These are phyloP conservation scores for Alosa sapidissima DNA, from an alignment of 2,797 vertebrate genomes.

Conservation along the genomic window DNA sequence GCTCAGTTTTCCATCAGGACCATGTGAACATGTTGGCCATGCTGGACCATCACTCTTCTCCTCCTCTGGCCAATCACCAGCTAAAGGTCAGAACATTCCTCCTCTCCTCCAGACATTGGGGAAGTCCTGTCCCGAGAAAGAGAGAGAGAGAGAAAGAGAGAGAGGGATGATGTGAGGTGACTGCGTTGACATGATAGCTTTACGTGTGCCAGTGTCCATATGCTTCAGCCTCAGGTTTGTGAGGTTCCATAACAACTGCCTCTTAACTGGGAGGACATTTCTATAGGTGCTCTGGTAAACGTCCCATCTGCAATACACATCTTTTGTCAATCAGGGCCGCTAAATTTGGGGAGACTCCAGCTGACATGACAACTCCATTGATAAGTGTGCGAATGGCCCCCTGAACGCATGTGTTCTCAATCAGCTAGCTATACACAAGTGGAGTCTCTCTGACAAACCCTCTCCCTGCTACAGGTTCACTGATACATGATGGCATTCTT, in stretches of 20 bases:
- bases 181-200: conserved; percentile 28
- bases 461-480: neutral
- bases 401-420: neutral
- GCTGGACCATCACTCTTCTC: conserved; percentile 1
- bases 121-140: neutral
- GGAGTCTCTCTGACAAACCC: neutral
- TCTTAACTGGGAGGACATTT: neutral
- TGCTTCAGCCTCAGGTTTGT: neutral
- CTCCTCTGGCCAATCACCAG: conserved; percentile 12
- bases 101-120: conserved; percentile 9
- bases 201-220: neutral
- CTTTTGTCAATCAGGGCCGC: neutral
- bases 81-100: conserved; percentile 26
- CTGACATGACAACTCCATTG: conserved; percentile 2
- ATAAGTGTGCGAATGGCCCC: neutral
- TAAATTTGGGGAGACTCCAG: neutral
- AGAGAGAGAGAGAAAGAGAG: neutral
- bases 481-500: neutral
- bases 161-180: conserved; percentile 32
- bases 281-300: neutral
- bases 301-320: neutral
- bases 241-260: neutral
- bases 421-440: neutral
- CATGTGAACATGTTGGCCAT: neutral
- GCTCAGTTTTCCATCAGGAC: neutral